A percentile compares a stretch with the other conserved stretches of the same genome.
These are phyloP conservation scores for Carassius gibelio DNA, from an alignment of 2,113 vertebrate genomes.

Conservation along the genomic window DNA sequence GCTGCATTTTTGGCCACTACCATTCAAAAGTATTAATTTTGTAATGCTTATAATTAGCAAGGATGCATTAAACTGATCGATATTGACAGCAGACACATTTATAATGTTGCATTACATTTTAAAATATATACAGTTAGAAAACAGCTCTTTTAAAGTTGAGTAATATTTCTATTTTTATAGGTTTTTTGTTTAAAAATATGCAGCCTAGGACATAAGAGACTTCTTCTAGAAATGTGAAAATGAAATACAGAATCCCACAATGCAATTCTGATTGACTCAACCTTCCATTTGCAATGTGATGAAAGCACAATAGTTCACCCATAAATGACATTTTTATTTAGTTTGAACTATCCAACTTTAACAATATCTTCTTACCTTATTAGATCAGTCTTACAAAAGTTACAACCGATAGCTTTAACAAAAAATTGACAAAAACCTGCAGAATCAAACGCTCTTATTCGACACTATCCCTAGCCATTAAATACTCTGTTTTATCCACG, in stretches of 20 bases:
- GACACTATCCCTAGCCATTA: background rate
- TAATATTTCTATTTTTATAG: background rate
- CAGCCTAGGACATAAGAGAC: background rate
- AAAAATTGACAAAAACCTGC: background rate
- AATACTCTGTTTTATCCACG: constrained; percentile 5
- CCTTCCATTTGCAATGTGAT: no score
- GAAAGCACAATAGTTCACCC: no score
- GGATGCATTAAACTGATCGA: background rate
- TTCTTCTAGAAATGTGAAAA: background rate
- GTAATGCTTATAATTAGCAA: background rate
- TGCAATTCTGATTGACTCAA: no score
- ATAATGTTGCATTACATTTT: background rate
- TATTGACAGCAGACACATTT: background rate
- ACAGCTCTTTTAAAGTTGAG: background rate
- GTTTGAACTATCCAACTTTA: no score
- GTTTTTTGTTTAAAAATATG: background rate
- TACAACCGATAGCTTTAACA: background rate
- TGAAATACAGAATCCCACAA: no score
- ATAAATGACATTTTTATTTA: no score
- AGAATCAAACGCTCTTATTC: background rate
- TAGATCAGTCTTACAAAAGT: background rate
- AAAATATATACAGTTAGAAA: background rate
- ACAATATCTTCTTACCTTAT: background rate
- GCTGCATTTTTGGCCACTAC: background rate
- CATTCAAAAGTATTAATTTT: background rate